phyloP scores from a whole-genome alignment of 2,797 vertebrate species.

The Fistularia commersonii region DNA sequence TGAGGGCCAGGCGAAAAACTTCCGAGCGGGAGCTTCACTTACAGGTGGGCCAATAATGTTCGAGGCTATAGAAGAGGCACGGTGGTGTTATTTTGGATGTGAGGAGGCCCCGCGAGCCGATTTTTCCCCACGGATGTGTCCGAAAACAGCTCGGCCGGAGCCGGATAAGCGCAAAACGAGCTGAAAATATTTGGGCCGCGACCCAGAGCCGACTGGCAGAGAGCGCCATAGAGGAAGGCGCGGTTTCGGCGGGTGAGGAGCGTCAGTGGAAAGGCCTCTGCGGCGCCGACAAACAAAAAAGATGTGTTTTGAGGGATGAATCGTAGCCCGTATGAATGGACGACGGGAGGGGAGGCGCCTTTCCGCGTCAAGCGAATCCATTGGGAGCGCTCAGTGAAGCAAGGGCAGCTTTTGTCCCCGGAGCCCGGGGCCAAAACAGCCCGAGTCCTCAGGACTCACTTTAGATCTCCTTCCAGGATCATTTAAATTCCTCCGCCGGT shows the following conservation, averaged over 20 bases:
- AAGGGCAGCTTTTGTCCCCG: slow-evolving; percentile 44
- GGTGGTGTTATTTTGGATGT: too few species aligned
- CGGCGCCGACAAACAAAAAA: too few species aligned
- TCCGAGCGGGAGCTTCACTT: too few species aligned
- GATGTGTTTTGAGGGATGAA: slow-evolving; percentile 19
- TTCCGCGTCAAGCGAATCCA: slow-evolving; percentile 29
- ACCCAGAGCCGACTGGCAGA: not conserved
- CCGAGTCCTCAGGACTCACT: slow-evolving; percentile 15
- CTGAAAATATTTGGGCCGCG: slow-evolving; percentile 28
- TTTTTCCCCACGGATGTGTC: too few species aligned
- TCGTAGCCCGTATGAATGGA: slow-evolving; percentile 50
- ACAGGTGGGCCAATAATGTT: too few species aligned
- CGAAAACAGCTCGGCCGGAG: not conserved
- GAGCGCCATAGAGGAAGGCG: not conserved
- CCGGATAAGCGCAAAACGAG: slow-evolving; percentile 25
- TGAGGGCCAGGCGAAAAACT: too few species aligned
- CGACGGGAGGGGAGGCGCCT: slow-evolving; percentile 20
- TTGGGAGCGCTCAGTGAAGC: slow-evolving; percentile 39
- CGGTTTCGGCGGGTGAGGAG: not conserved
- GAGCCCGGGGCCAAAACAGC: slow-evolving; percentile 25
- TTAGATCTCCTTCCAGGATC: slow-evolving; percentile 50
- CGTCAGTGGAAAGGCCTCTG: not conserved
- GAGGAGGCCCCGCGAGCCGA: too few species aligned
- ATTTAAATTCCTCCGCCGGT: slow-evolving; percentile 27
- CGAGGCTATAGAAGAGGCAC: too few species aligned